Evolutionary conservation across 2,113 vertebrate species (phyloP).

Genomic region (Grantiella picta): DNA sequence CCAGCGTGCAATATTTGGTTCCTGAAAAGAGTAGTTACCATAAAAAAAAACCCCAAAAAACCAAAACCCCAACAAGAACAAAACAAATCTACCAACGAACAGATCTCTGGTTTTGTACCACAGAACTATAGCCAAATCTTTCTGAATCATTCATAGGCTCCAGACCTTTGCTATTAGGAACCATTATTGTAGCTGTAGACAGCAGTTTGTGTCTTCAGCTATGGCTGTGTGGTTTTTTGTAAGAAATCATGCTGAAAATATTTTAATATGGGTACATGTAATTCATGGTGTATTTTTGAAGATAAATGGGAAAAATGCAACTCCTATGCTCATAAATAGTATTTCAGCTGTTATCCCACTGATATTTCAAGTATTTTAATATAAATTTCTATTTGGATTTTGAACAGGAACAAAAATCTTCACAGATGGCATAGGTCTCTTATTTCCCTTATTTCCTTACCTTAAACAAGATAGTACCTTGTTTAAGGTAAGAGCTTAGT

Average conservation of each 20-base stretch:
- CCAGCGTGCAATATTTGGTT: not conserved
- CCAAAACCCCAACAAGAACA: too few species aligned
- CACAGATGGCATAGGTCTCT: not conserved
- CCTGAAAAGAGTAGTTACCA: not conserved
- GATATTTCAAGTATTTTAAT: not conserved
- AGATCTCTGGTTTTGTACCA: not conserved
- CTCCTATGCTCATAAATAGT: not conserved
- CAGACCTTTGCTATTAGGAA: not conserved
- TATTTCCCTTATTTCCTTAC: not conserved
- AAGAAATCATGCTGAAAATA: not conserved
- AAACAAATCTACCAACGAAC: not conserved
- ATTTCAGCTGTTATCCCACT: not conserved
- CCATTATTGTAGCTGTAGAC: not conserved
- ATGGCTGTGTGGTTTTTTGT: not conserved
- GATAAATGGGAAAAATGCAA: not conserved
- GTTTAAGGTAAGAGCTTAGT: not conserved
- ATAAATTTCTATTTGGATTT: not conserved
- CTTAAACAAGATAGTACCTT: too few species aligned
- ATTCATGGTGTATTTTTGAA: not conserved
- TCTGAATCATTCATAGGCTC: not conserved
- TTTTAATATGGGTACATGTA: not conserved
- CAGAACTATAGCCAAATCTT: not conserved
- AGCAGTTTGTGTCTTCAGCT: not conserved
- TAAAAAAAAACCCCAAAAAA: not conserved
- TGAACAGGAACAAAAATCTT: not conserved